Evolutionary conservation across 2,888 invertebrate species (phyloP).

Genomic region (Apamea sordens): DNA sequence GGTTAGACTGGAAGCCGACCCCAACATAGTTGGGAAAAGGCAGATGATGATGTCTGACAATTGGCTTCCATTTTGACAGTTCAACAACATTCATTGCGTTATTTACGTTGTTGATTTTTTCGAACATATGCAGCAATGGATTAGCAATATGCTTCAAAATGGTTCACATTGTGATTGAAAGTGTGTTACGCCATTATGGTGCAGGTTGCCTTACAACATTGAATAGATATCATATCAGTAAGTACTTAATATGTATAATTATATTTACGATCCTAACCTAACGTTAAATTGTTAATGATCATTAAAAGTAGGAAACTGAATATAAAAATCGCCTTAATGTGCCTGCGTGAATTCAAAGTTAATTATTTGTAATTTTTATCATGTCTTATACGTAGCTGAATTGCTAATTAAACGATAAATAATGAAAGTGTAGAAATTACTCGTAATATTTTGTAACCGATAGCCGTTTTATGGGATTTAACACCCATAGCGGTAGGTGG

Average conservation of each 20-base stretch:
- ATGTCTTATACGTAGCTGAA: conserved; percentile 68
- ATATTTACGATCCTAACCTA: background rate
- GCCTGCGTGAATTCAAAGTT: conserved; percentile 47
- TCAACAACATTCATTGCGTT: background rate
- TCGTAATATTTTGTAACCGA: conserved; percentile 50
- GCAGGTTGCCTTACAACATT: background rate
- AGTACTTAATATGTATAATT: background rate
- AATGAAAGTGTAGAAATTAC: conserved; percentile 46
- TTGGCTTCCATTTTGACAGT: background rate
- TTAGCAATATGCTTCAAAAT: background rate
- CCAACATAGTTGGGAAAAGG: too few species aligned
- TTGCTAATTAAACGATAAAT: conserved; percentile 71
- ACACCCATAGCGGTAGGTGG: conserved; percentile 29
- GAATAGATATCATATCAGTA: background rate
- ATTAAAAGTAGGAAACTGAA: conserved; percentile 18
- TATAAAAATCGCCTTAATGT: conserved; percentile 45
- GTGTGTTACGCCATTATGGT: background rate
- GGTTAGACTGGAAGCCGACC: too few species aligned
- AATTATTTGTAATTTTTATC: conserved; percentile 76
- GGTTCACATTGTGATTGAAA: background rate
- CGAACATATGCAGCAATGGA: background rate
- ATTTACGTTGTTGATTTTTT: background rate
- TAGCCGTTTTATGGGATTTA: conserved; percentile 36
- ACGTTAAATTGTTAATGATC: background rate
- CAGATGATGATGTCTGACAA: too few species aligned